A percentile compares a stretch with the other conserved stretches of the same genome.
phyloP scores from a whole-genome alignment of 2,888 invertebrate species.

The Drosophila pullipes region DNA sequence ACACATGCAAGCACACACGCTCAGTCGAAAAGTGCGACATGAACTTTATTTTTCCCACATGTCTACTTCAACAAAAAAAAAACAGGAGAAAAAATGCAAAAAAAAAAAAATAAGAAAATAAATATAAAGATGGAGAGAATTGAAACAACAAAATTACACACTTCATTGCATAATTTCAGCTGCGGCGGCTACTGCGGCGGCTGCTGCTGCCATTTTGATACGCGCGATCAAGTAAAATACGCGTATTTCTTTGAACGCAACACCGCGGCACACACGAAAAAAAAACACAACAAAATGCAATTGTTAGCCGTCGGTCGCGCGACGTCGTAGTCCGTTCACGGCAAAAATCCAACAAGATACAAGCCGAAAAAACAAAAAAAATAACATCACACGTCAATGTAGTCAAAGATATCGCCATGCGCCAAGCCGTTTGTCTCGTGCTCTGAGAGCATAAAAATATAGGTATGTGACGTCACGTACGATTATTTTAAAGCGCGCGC shows the following conservation, averaged over 20 bases:
- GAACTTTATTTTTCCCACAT: conserved; percentile 49
- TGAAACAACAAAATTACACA: conserved; percentile 52
- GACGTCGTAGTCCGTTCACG: conserved; percentile 60
- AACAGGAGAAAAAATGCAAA: conserved; percentile 27
- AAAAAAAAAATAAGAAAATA: conserved; percentile 27
- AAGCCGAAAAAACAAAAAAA: conserved; percentile 40
- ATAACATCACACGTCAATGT: conserved; percentile 26
- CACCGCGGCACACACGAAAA: conserved; percentile 57
- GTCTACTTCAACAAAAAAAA: conserved; percentile 31
- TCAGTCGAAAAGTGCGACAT: conserved; percentile 32
- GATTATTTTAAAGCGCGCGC: conserved; percentile 13
- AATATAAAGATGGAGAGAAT: conserved; percentile 19
- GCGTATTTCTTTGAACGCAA: conserved; percentile 61
- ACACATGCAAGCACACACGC: conserved; percentile 15
- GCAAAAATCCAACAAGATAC: conserved; percentile 61
- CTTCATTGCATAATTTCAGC: conserved; percentile 69
- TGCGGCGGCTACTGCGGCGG: conserved; percentile 46
- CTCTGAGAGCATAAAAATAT: conserved; percentile 26
- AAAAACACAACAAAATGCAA: conserved; percentile 63
- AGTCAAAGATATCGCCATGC: conserved; percentile 17
- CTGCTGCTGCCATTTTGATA: conserved; percentile 66
- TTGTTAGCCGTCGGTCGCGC: conserved; percentile 57
- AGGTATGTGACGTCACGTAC: conserved; percentile 38
- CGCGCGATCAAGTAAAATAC: conserved; percentile 61
- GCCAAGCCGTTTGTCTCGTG: neutral